Conservation (phyloP, 1,140 invertebrate species). For the Tribolium castaneum region DNA sequence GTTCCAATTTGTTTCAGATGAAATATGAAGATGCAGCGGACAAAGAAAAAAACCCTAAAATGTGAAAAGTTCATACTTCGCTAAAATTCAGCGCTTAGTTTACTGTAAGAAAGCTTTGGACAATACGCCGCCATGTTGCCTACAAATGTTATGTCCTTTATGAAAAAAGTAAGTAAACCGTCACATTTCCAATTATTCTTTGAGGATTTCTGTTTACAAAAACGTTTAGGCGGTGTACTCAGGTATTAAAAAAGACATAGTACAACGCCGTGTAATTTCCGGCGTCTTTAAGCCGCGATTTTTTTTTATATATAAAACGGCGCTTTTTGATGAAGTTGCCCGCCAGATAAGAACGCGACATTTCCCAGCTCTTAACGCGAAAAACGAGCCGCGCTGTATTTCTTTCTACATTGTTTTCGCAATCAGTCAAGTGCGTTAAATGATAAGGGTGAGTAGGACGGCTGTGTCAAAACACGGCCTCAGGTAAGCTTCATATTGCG, state of each 20-base stretch:
- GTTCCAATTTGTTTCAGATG: constrained; percentile 43
- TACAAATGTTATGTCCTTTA: constrained; percentile 83
- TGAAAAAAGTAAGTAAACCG: constrained; percentile 78
- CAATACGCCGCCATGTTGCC: constrained; percentile 72
- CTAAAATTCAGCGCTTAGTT: constrained; percentile 32
- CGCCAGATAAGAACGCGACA: constrained; percentile 32
- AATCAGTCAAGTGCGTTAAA: constrained; percentile 35
- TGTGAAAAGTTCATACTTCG: constrained; percentile 36
- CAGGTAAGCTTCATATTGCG: constrained; percentile 37
- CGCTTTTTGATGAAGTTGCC: constrained; percentile 28
- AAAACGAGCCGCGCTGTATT: constrained; percentile 17
- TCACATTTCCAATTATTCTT: neutral
- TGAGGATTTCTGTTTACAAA: neutral
- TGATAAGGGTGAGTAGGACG: constrained; percentile 29
- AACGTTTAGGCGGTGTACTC: neutral
- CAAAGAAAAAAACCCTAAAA: constrained; percentile 42
- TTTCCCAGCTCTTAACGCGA: constrained; percentile 12
- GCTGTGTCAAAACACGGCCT: constrained; percentile 19
- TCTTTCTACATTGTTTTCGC: constrained; percentile 30
- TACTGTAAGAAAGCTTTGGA: constrained; percentile 26
- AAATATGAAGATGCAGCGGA: constrained; percentile 39
- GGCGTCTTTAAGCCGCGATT: neutral
- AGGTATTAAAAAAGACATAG: neutral
- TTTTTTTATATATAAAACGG: neutral
- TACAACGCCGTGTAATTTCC: neutral